A percentile compares a stretch with the other conserved stretches of the same genome.
phyloP scores from a whole-genome alignment of 2,797 vertebrate species.

The Coreius guichenoti region DNA sequence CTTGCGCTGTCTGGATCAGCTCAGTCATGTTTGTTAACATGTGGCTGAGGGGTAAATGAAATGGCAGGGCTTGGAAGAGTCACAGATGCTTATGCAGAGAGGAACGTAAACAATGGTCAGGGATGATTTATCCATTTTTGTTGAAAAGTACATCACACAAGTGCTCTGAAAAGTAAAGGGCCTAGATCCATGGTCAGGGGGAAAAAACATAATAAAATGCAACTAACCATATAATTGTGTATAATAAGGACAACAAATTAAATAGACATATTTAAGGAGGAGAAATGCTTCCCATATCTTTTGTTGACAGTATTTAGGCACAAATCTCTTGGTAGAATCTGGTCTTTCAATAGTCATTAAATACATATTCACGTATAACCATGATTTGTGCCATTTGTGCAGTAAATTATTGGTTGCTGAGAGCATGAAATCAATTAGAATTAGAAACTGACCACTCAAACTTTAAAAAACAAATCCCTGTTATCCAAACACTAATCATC shows the following conservation, averaged over 20 bases:
- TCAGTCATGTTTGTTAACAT: slow-evolving; percentile 50
- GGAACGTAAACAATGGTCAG: neutral
- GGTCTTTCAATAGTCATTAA: neutral
- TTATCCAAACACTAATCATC: neutral
- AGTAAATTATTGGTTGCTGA: neutral
- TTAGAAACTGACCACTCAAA: neutral
- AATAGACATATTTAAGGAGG: neutral
- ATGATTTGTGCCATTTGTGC: neutral
- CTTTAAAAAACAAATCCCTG: neutral
- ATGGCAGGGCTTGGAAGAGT: slow-evolving; percentile 24
- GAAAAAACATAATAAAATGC: neutral
- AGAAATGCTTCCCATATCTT: neutral
- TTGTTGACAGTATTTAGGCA: neutral
- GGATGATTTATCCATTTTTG: slow-evolving; percentile 12
- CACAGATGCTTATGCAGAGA: neutral
- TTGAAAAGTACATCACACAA: neutral
- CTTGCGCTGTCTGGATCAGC: slow-evolving; percentile 13
- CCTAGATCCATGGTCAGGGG: neutral
- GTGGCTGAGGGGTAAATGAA: slow-evolving; percentile 38
- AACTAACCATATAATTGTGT: neutral
- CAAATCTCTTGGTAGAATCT: neutral
- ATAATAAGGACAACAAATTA: neutral
- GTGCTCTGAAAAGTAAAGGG: neutral
- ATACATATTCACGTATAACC: neutral
- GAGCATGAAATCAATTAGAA: neutral